phyloP scores from a whole-genome alignment of 2,888 invertebrate genomes.

The Cantharis rufa region DNA sequence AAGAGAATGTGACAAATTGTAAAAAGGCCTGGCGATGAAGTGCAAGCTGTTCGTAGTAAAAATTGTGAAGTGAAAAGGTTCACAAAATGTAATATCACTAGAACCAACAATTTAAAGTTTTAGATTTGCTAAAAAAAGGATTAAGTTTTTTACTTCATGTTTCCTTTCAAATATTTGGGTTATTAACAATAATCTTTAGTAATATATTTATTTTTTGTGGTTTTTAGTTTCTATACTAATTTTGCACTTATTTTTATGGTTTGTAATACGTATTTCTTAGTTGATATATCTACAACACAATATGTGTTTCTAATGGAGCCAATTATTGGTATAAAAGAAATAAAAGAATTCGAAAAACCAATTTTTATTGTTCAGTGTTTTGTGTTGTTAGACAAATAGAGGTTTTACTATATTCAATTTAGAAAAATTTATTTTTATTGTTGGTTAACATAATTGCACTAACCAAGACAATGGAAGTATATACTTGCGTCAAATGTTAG shows the following conservation, averaged over 20 bases:
- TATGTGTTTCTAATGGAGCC: not conserved
- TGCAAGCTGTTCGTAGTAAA: not conserved
- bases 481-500: not conserved
- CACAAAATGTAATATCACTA: not conserved
- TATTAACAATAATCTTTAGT: not conserved
- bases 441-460: not conserved
- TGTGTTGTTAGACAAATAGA: not conserved
- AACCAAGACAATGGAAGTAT: not conserved
- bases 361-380: constrained; percentile 1
- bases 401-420: not conserved
- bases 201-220: not conserved
- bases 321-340: not conserved
- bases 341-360: not conserved
- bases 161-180: not conserved
- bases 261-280: not conserved
- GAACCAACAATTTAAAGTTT: not conserved
- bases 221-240: not conserved
- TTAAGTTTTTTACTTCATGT: not conserved
- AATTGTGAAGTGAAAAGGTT: not conserved
- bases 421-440: not conserved
- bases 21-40: not conserved
- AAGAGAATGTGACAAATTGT: not conserved
- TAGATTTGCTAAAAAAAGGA: not conserved
- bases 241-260: not conserved
- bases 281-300: not conserved